phyloP scores from a whole-genome alignment of 2,797 vertebrate genomes.

The Rhabdophis nuchalis region DNA sequence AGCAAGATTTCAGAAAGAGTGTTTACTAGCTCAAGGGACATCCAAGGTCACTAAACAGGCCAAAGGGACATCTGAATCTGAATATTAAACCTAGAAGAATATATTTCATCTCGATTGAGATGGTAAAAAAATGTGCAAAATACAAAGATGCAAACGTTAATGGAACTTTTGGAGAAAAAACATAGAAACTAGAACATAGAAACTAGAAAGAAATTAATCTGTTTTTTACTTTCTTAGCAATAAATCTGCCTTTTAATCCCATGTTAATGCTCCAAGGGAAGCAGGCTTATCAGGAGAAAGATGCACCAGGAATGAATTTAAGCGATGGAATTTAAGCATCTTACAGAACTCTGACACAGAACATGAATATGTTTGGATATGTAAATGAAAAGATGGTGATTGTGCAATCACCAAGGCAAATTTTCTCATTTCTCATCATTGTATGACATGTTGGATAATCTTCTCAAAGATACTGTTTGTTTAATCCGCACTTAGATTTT shows the following conservation, averaged over 20 bases:
- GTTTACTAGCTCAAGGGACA: conserved; percentile 22
- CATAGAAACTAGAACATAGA: background rate
- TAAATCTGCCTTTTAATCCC: background rate
- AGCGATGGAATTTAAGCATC: background rate
- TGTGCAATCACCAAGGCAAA: background rate
- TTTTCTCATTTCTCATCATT: background rate
- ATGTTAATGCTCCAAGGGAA: background rate
- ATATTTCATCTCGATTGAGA: background rate
- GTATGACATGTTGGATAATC: background rate
- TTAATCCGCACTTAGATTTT: background rate
- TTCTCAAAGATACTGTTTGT: background rate
- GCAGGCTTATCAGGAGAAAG: background rate
- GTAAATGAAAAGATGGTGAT: background rate
- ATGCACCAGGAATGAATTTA: background rate
- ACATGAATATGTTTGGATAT: background rate
- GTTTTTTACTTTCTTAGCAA: background rate
- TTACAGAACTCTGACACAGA: background rate
- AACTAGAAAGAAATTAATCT: background rate
- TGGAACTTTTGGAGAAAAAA: background rate
- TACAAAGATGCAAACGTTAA: background rate
- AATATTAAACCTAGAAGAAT: background rate
- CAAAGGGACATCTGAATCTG: conserved; percentile 4
- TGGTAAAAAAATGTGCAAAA: background rate
- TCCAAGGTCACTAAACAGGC: conserved; percentile 24
- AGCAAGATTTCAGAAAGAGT: conserved; percentile 20